Percentiles rank a stretch among this genome's conserved stretches.
Evolutionary conservation across 2,797 vertebrate genomes (phyloP).

Genomic region (Triplophysa bombifrons): DNA sequence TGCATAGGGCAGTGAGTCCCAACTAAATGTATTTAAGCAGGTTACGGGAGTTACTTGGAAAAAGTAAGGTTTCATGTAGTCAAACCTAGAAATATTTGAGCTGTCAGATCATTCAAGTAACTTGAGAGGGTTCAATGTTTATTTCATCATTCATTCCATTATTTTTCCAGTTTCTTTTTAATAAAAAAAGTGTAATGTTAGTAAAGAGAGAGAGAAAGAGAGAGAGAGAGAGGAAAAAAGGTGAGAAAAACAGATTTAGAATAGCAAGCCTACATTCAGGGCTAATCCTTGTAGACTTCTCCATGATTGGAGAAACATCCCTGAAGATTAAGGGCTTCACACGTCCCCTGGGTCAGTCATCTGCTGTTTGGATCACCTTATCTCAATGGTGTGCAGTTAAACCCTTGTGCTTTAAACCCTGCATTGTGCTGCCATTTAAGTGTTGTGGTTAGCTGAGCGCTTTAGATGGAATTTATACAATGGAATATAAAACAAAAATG

Average conservation of each 20-base stretch:
- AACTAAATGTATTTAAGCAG: no score
- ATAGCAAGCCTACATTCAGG: background rate
- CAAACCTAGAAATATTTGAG: no score
- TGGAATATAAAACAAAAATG: no score
- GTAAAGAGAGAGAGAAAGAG: no score
- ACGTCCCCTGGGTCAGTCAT: constrained; percentile 33
- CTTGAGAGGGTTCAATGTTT: no score
- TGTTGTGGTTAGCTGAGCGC: no score
- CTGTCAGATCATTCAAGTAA: no score
- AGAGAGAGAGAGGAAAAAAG: background rate
- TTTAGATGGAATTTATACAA: no score
- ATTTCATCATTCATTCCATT: background rate
- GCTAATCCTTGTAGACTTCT: constrained; percentile 23
- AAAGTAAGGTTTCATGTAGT: no score
- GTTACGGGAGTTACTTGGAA: background rate
- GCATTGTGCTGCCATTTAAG: background rate
- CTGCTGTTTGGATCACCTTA: constrained; percentile 28
- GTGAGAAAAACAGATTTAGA: background rate
- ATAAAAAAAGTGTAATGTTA: background rate
- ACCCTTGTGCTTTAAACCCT: constrained; percentile 11
- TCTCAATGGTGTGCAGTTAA: constrained; percentile 34
- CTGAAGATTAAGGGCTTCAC: constrained; percentile 31
- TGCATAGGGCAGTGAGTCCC: background rate
- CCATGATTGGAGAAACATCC: constrained; percentile 30
- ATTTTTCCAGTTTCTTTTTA: background rate